A percentile compares a stretch with the other conserved stretches of the same genome.
phyloP scores from a whole-genome alignment of 2,797 vertebrate species.

The Masticophis lateralis region DNA sequence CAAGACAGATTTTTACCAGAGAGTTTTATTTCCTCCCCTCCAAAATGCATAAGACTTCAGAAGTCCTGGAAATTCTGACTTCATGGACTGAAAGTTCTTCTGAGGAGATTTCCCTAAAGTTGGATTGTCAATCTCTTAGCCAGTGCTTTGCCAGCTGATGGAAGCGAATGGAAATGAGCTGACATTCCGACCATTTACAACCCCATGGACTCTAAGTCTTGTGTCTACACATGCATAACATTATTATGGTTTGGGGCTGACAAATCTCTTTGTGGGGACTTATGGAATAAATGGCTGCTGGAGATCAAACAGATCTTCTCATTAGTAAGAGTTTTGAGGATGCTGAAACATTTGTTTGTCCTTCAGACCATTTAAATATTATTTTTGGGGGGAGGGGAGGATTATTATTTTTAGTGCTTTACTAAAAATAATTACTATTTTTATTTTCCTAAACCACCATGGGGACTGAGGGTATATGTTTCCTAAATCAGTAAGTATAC shows the following conservation, averaged over 20 bases:
- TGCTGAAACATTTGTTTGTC: neutral
- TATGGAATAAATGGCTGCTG: neutral
- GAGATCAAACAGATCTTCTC: neutral
- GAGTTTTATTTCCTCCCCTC: neutral
- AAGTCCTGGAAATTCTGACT: neutral
- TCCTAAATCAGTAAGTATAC: neutral
- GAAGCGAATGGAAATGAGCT: neutral
- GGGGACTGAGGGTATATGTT: neutral
- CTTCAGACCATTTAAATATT: neutral
- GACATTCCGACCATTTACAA: neutral
- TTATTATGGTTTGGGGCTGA: neutral
- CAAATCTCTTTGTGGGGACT: neutral
- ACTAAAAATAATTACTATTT: neutral
- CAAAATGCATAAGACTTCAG: neutral
- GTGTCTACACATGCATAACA: neutral
- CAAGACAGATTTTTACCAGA: neutral
- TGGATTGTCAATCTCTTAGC: neutral
- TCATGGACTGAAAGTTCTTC: neutral
- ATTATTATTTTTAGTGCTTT: neutral
- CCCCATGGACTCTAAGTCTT: neutral
- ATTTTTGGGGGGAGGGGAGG: neutral
- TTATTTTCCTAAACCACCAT: neutral
- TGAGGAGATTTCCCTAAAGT: neutral
- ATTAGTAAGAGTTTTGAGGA: neutral
- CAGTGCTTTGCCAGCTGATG: neutral